Evolutionary conservation across 2,888 invertebrate genomes (phyloP), one percentile per base, ranked within the genome.

Genomic region (Lamellibrachia columna): DNA sequence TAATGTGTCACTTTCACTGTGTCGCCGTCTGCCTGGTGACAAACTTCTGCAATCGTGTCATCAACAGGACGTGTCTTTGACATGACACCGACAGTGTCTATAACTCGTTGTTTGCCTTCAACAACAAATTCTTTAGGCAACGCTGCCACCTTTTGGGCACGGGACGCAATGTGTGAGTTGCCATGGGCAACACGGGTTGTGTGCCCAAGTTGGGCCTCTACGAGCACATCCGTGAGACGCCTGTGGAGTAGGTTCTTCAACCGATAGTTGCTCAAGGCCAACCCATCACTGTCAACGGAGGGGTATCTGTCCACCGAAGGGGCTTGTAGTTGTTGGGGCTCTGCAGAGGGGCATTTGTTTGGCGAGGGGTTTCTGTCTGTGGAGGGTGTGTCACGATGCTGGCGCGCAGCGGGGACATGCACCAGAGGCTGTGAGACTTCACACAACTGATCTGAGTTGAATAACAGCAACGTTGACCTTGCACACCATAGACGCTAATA

Each of bases 391-490:
- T 75, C n/a, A n/a, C n/a, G 75, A 75, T 22, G 75, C 22, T 75
- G 15, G 3, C 75, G 75, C 22, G 22, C 22, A 6, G 75, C 22
- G n/a, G 75, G 75, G 75, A 22, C n/a, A 75, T 22, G 22, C 22
- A 75, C 75, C 75, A 75, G 2, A 75, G 75, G 75, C n/a, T 22
- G 75, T 75, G 75, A 75, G 22, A 75, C 22, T 22, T 75, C 75
- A 75, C 22, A 75, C 75, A 75, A 75, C 75, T 75, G 75, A 75
- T 75, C 22, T 75, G 75, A 75, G n/a, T 75, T 75, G 75, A 75
- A 75, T 75, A n/a, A 75, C n/a, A 75, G 75, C 22, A 75, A 75
- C 75, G n/a, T 11, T 75, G 75, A n/a, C 75, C 22, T 75, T 75
- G 15, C 3, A 75, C n/a, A 3, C n/a, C 22, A 75, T n/a, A 75